phyloP scores from a whole-genome alignment of 2,113 vertebrate species.

The Dicentrarchus labrax region DNA sequence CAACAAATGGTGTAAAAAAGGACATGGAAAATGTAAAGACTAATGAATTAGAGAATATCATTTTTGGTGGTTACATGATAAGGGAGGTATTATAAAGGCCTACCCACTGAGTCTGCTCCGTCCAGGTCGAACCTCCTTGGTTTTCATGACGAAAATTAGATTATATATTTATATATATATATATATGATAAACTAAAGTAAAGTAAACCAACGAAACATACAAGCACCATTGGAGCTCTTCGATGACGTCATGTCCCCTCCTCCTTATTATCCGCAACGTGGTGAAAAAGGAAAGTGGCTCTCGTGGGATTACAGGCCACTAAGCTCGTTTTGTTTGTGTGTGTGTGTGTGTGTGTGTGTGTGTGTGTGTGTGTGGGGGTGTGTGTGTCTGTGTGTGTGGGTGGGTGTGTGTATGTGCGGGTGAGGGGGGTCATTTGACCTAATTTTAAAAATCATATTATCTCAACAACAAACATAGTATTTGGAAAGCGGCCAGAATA shows the following conservation, averaged over 20 bases:
- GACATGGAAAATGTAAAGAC: too few relatives aligned
- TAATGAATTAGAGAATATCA: background rate
- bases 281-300: conserved; percentile 79
- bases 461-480: conserved; percentile 65
- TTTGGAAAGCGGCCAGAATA: conserved; percentile 20
- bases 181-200: too few relatives aligned
- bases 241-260: conserved; percentile 62
- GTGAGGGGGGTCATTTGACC: conserved; percentile 68
- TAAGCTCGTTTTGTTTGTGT: conserved; percentile 56
- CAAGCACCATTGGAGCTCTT: background rate
- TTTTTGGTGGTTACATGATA: background rate
- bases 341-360: conserved; percentile 42
- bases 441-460: conserved; percentile 67
- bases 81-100: background rate
- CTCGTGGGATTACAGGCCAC: conserved; percentile 67
- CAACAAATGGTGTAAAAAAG: background rate
- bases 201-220: background rate
- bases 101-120: too few relatives aligned
- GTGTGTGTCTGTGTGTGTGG: conserved; percentile 38
- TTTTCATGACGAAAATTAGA: background rate
- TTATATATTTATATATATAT: background rate
- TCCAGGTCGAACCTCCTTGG: background rate
- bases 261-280: conserved; percentile 49
- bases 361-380: conserved; percentile 31
- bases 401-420: conserved; percentile 7